These are phyloP conservation scores for Mustela lutreola DNA, from an alignment of 2,113 vertebrate genomes.

Conservation along the genomic window DNA sequence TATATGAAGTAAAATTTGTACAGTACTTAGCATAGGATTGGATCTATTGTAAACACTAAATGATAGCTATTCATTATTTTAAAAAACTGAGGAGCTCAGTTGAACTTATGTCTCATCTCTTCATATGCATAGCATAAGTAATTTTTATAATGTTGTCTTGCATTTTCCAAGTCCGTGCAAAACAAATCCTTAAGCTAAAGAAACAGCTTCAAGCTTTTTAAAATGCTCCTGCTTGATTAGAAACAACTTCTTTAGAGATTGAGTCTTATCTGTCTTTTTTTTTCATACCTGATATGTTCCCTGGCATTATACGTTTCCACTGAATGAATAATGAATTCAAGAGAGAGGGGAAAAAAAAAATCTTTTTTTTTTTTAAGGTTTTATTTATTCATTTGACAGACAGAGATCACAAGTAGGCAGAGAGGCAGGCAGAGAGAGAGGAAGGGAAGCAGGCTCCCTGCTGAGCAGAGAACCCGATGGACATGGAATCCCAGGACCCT, in stretches of 20 bases:
- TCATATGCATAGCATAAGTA: not conserved
- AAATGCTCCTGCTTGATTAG: not conserved
- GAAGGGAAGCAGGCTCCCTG: no score
- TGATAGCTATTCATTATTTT: not conserved
- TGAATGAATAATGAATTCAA: not conserved
- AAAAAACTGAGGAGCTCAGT: not conserved
- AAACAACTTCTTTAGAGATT: not conserved
- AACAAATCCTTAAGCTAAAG: conserved; percentile 1
- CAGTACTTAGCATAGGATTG: not conserved
- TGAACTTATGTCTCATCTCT: not conserved
- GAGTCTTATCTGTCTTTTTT: not conserved
- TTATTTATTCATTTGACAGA: no score
- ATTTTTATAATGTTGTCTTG: not conserved
- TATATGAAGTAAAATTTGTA: not conserved
- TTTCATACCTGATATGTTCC: not conserved
- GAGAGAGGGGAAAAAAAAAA: not conserved
- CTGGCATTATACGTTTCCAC: not conserved
- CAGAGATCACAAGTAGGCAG: no score
- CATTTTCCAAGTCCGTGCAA: not conserved
- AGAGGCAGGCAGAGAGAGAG: no score
- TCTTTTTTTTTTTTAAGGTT: no score
- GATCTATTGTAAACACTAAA: not conserved
- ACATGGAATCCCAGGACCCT: no score
- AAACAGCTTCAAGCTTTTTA: not conserved
- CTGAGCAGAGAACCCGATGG: no score